phyloP scores from a whole-genome alignment of 2,797 vertebrate genomes.

The Macropodus opercularis region DNA sequence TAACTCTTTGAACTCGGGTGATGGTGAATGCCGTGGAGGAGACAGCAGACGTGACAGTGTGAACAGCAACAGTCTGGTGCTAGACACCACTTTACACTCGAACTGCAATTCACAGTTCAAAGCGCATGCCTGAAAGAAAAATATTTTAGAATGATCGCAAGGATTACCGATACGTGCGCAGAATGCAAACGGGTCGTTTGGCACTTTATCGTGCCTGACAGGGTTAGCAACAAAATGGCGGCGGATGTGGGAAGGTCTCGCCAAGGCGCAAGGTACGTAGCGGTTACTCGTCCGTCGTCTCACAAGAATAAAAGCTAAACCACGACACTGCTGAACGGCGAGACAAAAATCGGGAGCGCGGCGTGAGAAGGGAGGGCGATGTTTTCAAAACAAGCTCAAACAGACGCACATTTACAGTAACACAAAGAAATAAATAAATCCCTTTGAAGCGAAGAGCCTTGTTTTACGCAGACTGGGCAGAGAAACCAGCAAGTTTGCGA shows the following conservation, averaged over 20 bases:
- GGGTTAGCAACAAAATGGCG: conserved; percentile 69
- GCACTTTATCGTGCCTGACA: conserved; percentile 27
- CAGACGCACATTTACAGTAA: conserved; percentile 69
- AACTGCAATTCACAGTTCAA: conserved; percentile 65
- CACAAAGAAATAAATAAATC: conserved; percentile 62
- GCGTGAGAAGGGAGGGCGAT: conserved; percentile 46
- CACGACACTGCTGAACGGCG: conserved; percentile 42
- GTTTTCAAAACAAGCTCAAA: conserved; percentile 69
- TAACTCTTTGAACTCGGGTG: conserved; percentile 73
- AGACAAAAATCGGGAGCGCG: conserved; percentile 42
- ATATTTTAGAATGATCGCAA: conserved; percentile 50
- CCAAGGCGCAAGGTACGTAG: conserved; percentile 46
- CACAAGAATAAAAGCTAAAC: conserved; percentile 52
- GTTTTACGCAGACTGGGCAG: conserved; percentile 47
- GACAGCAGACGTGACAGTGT: conserved; percentile 73
- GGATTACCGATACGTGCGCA: conserved; percentile 42
- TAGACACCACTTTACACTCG: conserved; percentile 72
- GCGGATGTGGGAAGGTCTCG: conserved; percentile 57
- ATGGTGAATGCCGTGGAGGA: conserved; percentile 62
- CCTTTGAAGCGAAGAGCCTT: conserved; percentile 50
- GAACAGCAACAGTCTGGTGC: conserved; percentile 78
- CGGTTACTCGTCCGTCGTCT: conserved; percentile 56
- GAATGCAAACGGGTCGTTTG: conserved; percentile 45
- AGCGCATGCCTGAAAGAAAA: conserved; percentile 51
- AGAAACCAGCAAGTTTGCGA: conserved; percentile 67